Evolutionary conservation across 1,140 invertebrate species (phyloP).

Genomic region (Pseudomyrmex sp.): DNA sequence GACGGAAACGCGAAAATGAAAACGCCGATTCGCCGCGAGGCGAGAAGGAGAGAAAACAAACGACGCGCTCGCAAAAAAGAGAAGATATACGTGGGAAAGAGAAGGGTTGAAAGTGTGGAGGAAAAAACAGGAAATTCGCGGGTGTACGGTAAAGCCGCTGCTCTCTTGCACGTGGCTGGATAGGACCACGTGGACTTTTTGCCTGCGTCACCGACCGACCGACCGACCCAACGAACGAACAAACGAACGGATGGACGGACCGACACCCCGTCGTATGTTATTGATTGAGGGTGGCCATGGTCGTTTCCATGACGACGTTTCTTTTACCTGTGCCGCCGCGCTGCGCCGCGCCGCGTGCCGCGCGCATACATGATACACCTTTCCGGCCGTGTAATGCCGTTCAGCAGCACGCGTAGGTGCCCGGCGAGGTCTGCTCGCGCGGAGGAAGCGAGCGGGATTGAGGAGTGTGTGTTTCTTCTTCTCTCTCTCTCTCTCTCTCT

Average conservation of each 20-base stretch:
- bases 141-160: background rate
- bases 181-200: conserved; percentile 79
- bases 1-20: conserved; percentile 32
- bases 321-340: conserved; percentile 76
- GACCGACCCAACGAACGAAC: conserved; percentile 54
- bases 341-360: conserved; percentile 29
- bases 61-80: background rate
- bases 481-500: background rate
- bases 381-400: conserved; percentile 42
- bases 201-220: conserved; percentile 75
- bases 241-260: conserved; percentile 28
- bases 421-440: conserved; percentile 20
- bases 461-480: background rate
- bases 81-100: background rate
- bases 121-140: conserved; percentile 22
- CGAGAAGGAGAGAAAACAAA: too few relatives aligned
- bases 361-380: conserved; percentile 64
- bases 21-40: background rate
- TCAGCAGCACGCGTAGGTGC: conserved; percentile 27
- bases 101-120: background rate
- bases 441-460: background rate
- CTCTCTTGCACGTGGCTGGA: conserved; percentile 71
- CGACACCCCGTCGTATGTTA: conserved; percentile 77
- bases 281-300: conserved; percentile 82
- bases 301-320: conserved; percentile 81